phyloP scores from a whole-genome alignment of 2,797 vertebrate species.

The Tragopan temminckii region DNA sequence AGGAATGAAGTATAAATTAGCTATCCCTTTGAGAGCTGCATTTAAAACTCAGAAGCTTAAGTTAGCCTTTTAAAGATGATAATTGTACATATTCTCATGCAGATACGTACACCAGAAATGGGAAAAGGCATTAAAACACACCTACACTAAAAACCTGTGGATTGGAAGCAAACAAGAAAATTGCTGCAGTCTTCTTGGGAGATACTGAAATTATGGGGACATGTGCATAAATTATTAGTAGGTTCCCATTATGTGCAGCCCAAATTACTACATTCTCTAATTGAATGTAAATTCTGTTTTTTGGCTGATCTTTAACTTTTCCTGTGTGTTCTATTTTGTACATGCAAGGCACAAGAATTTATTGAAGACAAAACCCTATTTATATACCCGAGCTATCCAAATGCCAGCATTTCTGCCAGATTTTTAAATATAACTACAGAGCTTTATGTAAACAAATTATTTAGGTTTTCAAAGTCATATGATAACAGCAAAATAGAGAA shows the following conservation, averaged over 20 bases:
- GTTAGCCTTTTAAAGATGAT: conserved; percentile 59
- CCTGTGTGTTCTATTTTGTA: background rate
- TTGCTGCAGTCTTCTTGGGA: conserved; percentile 12
- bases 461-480: background rate
- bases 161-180: conserved; percentile 61
- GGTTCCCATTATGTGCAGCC: background rate
- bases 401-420: background rate
- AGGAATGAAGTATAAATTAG: conserved; percentile 65
- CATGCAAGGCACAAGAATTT: background rate
- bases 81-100: conserved; percentile 60
- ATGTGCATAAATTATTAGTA: background rate
- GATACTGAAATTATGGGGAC: background rate
- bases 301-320: background rate
- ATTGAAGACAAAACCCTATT: conserved; percentile 8
- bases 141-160: conserved; percentile 53
- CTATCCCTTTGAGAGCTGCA: conserved; percentile 62
- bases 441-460: background rate
- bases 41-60: conserved; percentile 55
- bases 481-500: background rate
- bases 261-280: background rate
- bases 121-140: conserved; percentile 61
- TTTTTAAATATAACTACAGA: background rate
- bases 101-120: conserved; percentile 32
- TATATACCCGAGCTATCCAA: background rate
- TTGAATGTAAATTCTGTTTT: background rate